Conservation (phyloP, 2,113 vertebrate genomes). For the Tichodroma muraria region DNA sequence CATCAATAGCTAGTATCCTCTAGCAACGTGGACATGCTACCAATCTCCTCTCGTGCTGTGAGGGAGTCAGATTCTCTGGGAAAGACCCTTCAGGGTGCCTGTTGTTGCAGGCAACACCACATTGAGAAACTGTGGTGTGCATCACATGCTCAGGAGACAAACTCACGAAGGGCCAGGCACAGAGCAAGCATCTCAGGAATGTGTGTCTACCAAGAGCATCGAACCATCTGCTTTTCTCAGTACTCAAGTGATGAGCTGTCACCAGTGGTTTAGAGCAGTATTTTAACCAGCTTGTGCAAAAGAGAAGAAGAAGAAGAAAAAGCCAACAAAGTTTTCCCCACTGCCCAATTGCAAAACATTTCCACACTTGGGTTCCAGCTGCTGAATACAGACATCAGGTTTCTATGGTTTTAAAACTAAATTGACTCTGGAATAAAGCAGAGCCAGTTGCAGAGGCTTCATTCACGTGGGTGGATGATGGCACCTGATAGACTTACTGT, state of each 20-base stretch:
- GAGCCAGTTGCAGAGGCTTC: background rate
- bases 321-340: background rate
- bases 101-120: background rate
- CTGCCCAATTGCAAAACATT: slow-evolving; percentile 2
- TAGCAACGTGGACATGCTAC: background rate
- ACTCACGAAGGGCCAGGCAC: background rate
- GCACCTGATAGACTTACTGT: background rate
- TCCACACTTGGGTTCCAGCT: background rate
- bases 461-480: background rate
- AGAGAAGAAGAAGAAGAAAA: background rate
- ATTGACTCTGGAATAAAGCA: background rate
- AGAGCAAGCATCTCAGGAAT: background rate
- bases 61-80: background rate
- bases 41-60: background rate
- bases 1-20: background rate
- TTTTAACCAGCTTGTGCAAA: slow-evolving; percentile 15
- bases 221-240: background rate
- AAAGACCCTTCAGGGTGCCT: background rate
- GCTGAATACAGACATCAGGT: background rate
- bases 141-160: background rate
- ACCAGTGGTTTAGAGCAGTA: background rate
- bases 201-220: background rate
- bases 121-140: background rate
- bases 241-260: background rate
- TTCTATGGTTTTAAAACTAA: slow-evolving; percentile 13